Evolutionary conservation across 2,797 vertebrate species (phyloP).

Genomic region (Gymnothorax reevesii): DNA sequence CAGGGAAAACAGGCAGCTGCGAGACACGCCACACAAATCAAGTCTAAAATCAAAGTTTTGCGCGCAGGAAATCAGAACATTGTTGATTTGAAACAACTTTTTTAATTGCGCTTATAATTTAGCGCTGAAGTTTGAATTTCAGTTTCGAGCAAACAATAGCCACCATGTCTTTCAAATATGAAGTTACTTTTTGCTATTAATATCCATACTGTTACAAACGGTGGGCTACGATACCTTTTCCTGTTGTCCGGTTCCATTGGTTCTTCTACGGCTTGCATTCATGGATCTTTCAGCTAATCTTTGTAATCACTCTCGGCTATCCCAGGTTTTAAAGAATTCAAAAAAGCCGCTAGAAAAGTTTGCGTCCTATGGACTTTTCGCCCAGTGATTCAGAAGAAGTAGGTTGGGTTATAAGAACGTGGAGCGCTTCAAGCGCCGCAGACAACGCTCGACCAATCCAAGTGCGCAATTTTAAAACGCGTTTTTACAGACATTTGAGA

Average conservation of each 20-base stretch:
- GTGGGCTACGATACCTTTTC: constrained; percentile 28
- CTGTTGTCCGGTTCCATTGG: not conserved
- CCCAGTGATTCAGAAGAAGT: not conserved
- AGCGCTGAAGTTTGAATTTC: not conserved
- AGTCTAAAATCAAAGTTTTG: not conserved
- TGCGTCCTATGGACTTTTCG: not conserved
- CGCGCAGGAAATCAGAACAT: not conserved
- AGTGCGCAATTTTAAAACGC: constrained; percentile 26
- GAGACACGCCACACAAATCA: not conserved
- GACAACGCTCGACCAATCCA: constrained; percentile 22
- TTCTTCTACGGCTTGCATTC: constrained; percentile 27
- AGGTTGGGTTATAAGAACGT: not conserved
- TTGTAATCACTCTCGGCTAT: constrained; percentile 35
- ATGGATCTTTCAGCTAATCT: not conserved
- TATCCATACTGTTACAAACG: not conserved
- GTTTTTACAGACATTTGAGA: constrained; percentile 4
- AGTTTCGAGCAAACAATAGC: not conserved
- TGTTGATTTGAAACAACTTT: not conserved
- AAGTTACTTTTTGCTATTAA: not conserved
- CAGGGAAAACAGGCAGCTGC: not conserved
- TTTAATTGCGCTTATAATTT: not conserved
- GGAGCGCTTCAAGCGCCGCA: not conserved
- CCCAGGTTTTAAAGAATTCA: constrained; percentile 2
- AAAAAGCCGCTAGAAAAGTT: constrained; percentile 28
- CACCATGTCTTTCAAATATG: not conserved